Evolutionary conservation across 2,888 invertebrate genomes (phyloP), one percentile per base, ranked within the genome.

Genomic region (Aplocera efformata): DNA sequence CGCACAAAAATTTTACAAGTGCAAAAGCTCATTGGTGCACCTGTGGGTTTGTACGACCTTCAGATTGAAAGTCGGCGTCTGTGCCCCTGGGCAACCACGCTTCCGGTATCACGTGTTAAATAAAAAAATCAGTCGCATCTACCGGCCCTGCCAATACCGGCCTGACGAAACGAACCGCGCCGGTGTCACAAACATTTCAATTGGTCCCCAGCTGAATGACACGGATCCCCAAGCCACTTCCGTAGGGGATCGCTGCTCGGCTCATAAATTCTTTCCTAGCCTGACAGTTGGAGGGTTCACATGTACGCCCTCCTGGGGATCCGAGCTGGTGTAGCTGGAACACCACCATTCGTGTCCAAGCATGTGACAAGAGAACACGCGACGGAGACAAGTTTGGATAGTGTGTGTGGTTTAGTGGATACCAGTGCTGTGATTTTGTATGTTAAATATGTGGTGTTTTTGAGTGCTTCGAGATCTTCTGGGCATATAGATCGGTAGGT

Each of bases 221-320:
- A 54, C 49, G 44, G 66, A 58, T 62, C 67, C 66, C 59, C 59
- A 48, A 49, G 58, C 43, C 48, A 58, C 67, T 67, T 85, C 86
- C 86, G 80, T 76, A 75, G 79, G 77, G 80, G 63, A 68, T 74
- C 66, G 66, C 53, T 67, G 66, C 53, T 54, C 50, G 53, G 71
- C 75, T 72, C 85, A 86, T 88, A 88, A 86, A 86, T 88, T 88
- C 86, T 88, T 84, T 86, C 79, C 62, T 70, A 68, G 55, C 41
- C 71, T 86, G 86, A 88, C 88, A 86, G 81, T 70, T 77, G 73
- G 37, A 49, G 61, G 58, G 70, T 68, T 78, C 73, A 75, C 83
- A 79, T 77, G 77, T 79, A 65, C 66, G 51, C 63, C 66, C 68
- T 70, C 66, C 64, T 72, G 66, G 71, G 60, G 67, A 58, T 55